Conservation (phyloP, 2,113 vertebrate species). For the Dolichotis patagonum region DNA sequence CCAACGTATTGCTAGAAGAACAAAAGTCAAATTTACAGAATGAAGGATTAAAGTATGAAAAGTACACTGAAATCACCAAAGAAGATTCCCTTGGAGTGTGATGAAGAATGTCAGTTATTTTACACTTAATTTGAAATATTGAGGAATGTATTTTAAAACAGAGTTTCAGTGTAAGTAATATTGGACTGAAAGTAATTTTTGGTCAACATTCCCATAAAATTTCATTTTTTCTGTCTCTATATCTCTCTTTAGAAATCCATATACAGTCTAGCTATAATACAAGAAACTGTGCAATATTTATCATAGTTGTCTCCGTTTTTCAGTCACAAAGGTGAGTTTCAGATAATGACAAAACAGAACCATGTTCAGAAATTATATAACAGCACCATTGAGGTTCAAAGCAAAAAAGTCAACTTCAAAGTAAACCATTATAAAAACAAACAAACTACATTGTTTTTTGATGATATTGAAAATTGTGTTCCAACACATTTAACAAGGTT, state of each 20-base stretch:
- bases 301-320: neutral
- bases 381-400: neutral
- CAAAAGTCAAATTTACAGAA: neutral
- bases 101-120: neutral
- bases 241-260: neutral
- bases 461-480: conserved; percentile 15
- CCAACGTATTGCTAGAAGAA: neutral
- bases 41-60: neutral
- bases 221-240: neutral
- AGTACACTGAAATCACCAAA: neutral
- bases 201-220: neutral
- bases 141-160: neutral
- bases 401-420: neutral
- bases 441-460: neutral
- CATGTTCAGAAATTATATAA: neutral
- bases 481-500: neutral
- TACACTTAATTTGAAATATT: neutral
- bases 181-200: neutral
- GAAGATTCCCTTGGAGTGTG: neutral
- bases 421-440: neutral
- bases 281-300: conserved; percentile 6
- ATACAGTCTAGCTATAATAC: neutral
- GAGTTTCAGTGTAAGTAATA: neutral
- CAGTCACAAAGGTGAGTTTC: neutral
- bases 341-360: neutral